phyloP scores from a whole-genome alignment of 2,113 vertebrate species.

The Hirundichthys speculiger region DNA sequence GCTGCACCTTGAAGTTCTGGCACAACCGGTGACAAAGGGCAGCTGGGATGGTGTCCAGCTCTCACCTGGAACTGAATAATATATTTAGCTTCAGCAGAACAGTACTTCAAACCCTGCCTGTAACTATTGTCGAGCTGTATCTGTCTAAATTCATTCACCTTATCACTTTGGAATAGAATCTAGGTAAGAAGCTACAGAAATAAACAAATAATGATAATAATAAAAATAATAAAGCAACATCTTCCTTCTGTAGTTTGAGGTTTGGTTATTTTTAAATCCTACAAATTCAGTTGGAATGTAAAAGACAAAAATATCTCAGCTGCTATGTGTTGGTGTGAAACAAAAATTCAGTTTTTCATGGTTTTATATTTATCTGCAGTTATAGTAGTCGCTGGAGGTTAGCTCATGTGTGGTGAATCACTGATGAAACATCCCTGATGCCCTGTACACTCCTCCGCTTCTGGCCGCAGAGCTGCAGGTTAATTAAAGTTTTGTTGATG shows the following conservation, averaged over 20 bases:
- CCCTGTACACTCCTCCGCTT: slow-evolving; percentile 24
- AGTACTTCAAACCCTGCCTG: neutral
- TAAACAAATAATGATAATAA: neutral
- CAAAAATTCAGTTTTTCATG: slow-evolving; percentile 1
- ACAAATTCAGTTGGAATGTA: slow-evolving; percentile 8
- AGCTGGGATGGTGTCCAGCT: no score
- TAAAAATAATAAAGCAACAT: slow-evolving; percentile 9
- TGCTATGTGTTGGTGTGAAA: slow-evolving; percentile 18
- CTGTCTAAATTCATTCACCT: slow-evolving; percentile 1
- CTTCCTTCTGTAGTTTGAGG: slow-evolving; percentile 6
- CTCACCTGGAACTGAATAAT: neutral
- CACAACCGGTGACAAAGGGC: no score
- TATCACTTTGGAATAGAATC: neutral
- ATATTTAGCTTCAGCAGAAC: neutral
- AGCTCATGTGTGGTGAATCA: slow-evolving; percentile 29
- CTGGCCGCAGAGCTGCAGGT: slow-evolving; percentile 21
- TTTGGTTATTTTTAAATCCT: slow-evolving; percentile 34
- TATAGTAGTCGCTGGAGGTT: slow-evolving; percentile 18
- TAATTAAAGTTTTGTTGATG: slow-evolving; percentile 31
- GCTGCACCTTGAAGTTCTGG: no score
- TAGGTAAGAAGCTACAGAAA: neutral
- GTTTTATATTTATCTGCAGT: slow-evolving; percentile 41
- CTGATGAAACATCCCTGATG: slow-evolving; percentile 17
- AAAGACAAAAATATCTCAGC: slow-evolving; percentile 22
- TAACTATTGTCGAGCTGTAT: slow-evolving; percentile 1